Percentiles rank a stretch among this genome's conserved stretches.
Evolutionary conservation across 2,797 vertebrate genomes (phyloP).

Genomic region (Botia almorhae): DNA sequence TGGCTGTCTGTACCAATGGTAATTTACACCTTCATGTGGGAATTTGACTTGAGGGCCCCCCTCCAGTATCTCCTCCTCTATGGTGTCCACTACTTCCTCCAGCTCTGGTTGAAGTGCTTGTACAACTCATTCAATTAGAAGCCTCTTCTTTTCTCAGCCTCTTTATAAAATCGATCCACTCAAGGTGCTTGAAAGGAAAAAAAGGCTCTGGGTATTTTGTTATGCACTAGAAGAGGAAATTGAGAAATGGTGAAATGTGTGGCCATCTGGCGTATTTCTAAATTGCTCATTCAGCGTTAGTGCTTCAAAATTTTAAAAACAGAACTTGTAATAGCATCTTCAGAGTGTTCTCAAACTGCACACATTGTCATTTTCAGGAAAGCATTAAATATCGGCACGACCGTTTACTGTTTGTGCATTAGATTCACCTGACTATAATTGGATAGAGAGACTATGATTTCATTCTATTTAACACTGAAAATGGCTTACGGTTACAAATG

Average conservation of each 20-base stretch:
- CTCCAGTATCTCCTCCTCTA: slow-evolving; percentile 36
- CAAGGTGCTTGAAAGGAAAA: slow-evolving; percentile 49
- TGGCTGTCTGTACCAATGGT: slow-evolving; percentile 68
- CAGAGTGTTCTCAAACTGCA: not conserved
- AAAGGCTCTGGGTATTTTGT: slow-evolving; percentile 43
- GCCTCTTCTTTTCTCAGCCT: slow-evolving; percentile 48
- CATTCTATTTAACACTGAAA: not conserved
- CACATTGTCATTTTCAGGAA: slow-evolving; percentile 27
- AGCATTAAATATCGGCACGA: not conserved
- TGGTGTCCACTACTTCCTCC: slow-evolving; percentile 48
- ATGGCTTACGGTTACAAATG: not conserved
- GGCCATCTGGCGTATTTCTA: slow-evolving; percentile 28
- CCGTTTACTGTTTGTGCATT: slow-evolving; percentile 23
- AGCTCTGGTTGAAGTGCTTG: slow-evolving; percentile 60
- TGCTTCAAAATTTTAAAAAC: slow-evolving; percentile 15
- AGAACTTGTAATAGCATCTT: not conserved
- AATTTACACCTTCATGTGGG: slow-evolving; percentile 73
- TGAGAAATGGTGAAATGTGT: slow-evolving; percentile 9
- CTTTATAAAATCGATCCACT: slow-evolving; percentile 58
- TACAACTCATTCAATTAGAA: slow-evolving; percentile 66
- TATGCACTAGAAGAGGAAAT: slow-evolving; percentile 25
- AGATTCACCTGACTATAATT: slow-evolving; percentile 31
- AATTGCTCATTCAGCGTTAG: slow-evolving; percentile 12
- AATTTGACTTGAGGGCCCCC: slow-evolving; percentile 51
- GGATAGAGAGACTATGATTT: slow-evolving; percentile 23